Evolutionary conservation across 2,888 invertebrate species (phyloP), one percentile per base, ranked within the genome.

Genomic region (Drosophila peninsularis): DNA sequence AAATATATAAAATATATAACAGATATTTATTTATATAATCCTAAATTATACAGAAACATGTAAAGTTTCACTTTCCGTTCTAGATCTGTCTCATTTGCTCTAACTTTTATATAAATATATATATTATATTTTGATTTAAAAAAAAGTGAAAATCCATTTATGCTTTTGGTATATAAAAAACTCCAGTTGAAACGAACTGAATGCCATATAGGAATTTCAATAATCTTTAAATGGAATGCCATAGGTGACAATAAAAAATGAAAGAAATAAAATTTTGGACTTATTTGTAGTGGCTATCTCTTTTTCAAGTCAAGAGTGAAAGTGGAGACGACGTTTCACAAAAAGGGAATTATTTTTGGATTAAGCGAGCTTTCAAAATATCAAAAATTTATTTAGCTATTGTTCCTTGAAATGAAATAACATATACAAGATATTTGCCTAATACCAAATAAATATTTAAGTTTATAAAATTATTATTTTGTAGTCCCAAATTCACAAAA

Each of bases 61-160:
- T 19, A 5, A 41, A 19, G 11, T 5, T 2, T 2, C 14, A 21
- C 19, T 42, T 21, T 42, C 7, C 3, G 10, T 5, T 27, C 45
- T 44, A 27, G 10, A 27, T n/a, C 5, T 5, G 9, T 10, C n/a
- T n/a, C 10, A n/a, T 5, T 47, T 14, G 19, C 5, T 6, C 21
- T 21, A 34, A 19, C 3, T 50, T 32, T 9, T 19, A 32, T 17
- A 13, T 30, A 10, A 21, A 5, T 13, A 27, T 32, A 27, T 19
- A 3, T n/a, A n/a, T n/a, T n/a, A n/a, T 14, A 14, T 30, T 17
- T 9, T 24, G 5, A 2, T n/a, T 39, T 19, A 3, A 44, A n/a
- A 10, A 39, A 49, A 58, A 62, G 77, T 58, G 74, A 74, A 74
- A 74, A 65, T 57, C 3, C 4, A 17, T 7, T 19, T 42, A 14